Evolutionary conservation across 2,113 vertebrate species (phyloP), one percentile per base, ranked within the genome.

Genomic region (Hippocampus barbouri): DNA sequence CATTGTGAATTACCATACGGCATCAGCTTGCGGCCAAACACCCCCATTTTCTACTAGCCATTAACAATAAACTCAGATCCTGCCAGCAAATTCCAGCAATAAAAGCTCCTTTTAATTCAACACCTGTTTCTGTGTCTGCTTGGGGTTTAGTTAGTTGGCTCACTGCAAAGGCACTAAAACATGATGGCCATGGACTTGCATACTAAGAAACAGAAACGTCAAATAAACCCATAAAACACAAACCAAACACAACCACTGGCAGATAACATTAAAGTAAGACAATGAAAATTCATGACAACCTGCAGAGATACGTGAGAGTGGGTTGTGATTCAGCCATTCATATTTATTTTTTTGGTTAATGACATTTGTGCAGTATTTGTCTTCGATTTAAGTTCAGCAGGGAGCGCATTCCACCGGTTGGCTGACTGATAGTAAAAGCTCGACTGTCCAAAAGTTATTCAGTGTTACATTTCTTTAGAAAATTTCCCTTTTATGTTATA

Each of bases 121-220:
- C 64, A 66, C 64, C 64, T 66, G 64, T 45, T 27, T 66, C 43
- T 47, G 40, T 23, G 23, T 66, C 64, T 47, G 40, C 41, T 23
- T 45, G 41, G n/a, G 64, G 43, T 66, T 27, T 47, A 47, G 64
- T 66, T 47, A 27, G 64, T 27, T 49, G 41, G 23, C 64, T 66
- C 64, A 47, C 47, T 66, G 27, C 41, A 66, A 66, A 47, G 64
- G 64, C 23, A 66, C 14, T 66, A 66, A 66, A 66, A 47, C 23
- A 27, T 25, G 14, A 16, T 66, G 16, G 62, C 64, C 43, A 27
- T 66, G 64, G 41, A 47, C 41, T 66, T 66, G 64, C 64, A 66
- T 66, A 47, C 64, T 8, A 66, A 27, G 14, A 66, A 66, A 66
- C n/a, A 47, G n/a, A 66, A 66, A 47, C 23, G 9, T 11, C 15